Conservation (phyloP, 1,140 invertebrate genomes). For the Sycophaga agraensis region DNA sequence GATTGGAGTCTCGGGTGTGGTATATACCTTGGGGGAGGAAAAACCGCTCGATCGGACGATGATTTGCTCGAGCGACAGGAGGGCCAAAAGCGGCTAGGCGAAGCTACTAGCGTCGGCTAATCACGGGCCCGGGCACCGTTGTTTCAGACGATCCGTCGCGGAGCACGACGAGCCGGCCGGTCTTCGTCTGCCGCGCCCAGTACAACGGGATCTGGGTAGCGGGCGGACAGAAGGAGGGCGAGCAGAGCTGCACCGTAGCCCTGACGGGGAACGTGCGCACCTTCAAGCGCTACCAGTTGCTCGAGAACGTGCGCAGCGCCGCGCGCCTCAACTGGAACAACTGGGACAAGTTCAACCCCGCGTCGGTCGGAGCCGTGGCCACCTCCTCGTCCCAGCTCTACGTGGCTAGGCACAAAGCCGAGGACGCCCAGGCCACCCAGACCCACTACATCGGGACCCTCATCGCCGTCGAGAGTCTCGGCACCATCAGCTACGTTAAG, state of each 20-base stretch:
- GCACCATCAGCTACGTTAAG: slow-evolving; percentile 68
- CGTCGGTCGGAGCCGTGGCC: slow-evolving; percentile 66
- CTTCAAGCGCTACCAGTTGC: slow-evolving; percentile 69
- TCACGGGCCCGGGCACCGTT: no score
- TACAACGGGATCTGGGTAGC: slow-evolving; percentile 71
- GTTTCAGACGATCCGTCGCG: not conserved
- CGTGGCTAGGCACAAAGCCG: slow-evolving; percentile 53
- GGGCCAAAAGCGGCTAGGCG: no score
- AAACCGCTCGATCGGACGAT: no score
- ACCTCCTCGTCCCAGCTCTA: slow-evolving; percentile 52
- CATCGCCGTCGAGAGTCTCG: slow-evolving; percentile 63
- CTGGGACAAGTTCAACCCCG: slow-evolving; percentile 68
- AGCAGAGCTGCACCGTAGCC: slow-evolving; percentile 65
- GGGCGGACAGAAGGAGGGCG: slow-evolving; percentile 59
- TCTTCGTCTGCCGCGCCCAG: slow-evolving; percentile 73
- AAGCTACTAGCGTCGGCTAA: no score
- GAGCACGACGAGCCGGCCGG: slow-evolving; percentile 40
- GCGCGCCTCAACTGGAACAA: slow-evolving; percentile 71
- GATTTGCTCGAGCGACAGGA: no score
- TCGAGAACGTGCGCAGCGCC: slow-evolving; percentile 76
- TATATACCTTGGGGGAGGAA: no score
- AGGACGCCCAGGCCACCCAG: slow-evolving; percentile 45
- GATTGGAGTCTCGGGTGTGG: no score
- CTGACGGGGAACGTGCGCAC: slow-evolving; percentile 61
- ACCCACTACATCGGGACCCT: slow-evolving; percentile 70